Evolutionary conservation across 1,140 invertebrate species (phyloP).

Genomic region (Mycetomoellerius zeteki): DNA sequence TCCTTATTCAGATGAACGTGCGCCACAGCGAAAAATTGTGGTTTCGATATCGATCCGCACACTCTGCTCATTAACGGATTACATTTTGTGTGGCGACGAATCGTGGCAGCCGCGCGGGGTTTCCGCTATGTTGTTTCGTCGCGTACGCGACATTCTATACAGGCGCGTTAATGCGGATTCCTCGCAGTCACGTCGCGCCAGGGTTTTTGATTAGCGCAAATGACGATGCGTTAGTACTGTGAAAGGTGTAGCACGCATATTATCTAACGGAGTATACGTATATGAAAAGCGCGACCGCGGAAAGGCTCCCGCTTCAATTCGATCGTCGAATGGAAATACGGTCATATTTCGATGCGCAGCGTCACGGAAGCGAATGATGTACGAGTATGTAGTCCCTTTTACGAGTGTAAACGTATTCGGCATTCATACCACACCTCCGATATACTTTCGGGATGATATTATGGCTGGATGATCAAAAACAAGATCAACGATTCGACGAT

Average conservation of each 20-base stretch:
- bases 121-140: neutral
- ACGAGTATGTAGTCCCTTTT: conserved; percentile 31
- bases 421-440: conserved; percentile 12
- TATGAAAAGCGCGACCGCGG: conserved; percentile 40
- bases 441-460: conserved; percentile 37
- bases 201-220: conserved; percentile 68
- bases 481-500: conserved; percentile 24
- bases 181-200: conserved; percentile 52
- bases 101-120: neutral
- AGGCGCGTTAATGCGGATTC: conserved; percentile 42
- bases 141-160: conserved; percentile 30
- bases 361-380: conserved; percentile 26
- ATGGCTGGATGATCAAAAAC: conserved; percentile 53
- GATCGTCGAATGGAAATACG: conserved; percentile 36
- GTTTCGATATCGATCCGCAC: conserved; percentile 14
- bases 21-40: conserved; percentile 36
- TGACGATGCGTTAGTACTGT: conserved; percentile 51
- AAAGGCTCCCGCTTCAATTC: conserved; percentile 44
- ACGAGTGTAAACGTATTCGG: conserved; percentile 36
- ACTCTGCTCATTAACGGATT: conserved; percentile 64
- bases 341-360: conserved; percentile 5
- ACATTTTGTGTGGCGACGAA: conserved; percentile 49
- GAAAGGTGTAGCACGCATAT: conserved; percentile 9
- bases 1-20: conserved; percentile 71
- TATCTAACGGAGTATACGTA: neutral